A percentile compares a stretch with the other conserved stretches of the same genome.
Conservation (phyloP, 64 coral and sea anemone species). For the Anthopleura sola region DNA sequence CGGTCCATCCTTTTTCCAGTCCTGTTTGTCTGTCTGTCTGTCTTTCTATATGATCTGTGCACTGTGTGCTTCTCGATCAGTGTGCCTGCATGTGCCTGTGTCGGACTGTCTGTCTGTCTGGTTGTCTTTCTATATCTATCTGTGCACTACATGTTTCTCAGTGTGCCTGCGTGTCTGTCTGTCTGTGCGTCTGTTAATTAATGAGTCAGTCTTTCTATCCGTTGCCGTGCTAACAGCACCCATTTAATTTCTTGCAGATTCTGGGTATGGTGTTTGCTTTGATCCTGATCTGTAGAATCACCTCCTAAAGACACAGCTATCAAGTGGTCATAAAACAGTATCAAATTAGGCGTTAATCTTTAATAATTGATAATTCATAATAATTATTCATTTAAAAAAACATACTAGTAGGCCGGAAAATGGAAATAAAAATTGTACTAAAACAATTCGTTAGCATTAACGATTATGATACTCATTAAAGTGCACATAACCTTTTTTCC, state of each 20-base stretch:
- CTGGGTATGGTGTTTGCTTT: conserved; percentile 62
- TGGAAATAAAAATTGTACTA: too few species aligned
- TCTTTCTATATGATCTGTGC: neutral
- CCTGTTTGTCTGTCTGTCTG: neutral
- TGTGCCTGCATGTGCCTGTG: neutral
- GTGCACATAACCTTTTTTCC: too few species aligned
- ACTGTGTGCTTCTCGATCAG: neutral
- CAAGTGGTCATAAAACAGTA: too few species aligned
- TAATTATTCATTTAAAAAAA: too few species aligned
- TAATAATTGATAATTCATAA: too few species aligned
- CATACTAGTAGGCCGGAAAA: too few species aligned
- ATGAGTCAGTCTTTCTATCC: neutral
- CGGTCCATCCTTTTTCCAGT: neutral
- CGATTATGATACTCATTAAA: too few species aligned
- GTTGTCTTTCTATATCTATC: neutral
- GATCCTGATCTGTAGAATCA: conserved; percentile 40
- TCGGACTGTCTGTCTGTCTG: neutral
- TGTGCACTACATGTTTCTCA: neutral
- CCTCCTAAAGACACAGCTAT: neutral
- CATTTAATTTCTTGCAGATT: conserved; percentile 26
- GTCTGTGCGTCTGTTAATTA: too few species aligned
- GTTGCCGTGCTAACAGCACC: neutral
- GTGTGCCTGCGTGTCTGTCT: neutral
- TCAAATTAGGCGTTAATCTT: too few species aligned
- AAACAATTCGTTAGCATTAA: too few species aligned